phyloP scores from a whole-genome alignment of 2,797 vertebrate genomes.

The Sebastes matsubarae region DNA sequence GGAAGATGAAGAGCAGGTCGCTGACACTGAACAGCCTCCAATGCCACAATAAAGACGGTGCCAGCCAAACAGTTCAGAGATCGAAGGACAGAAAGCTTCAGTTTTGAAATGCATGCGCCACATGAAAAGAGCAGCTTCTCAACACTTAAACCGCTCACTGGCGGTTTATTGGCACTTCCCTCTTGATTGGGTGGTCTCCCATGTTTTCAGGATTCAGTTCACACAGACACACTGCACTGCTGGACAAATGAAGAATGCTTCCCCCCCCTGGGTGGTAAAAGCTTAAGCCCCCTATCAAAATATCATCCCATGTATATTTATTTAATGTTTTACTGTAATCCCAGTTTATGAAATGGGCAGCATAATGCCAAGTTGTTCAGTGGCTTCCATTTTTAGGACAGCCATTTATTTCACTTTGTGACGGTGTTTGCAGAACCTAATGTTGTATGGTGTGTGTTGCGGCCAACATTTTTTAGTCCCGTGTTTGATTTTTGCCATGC shows the following conservation, averaged over 20 bases:
- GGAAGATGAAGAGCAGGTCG: slow-evolving; percentile 35
- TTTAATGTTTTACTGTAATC: slow-evolving; percentile 27
- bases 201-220: slow-evolving; percentile 34
- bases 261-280: slow-evolving; percentile 4
- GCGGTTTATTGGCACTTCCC: slow-evolving; percentile 59
- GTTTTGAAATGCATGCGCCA: slow-evolving; percentile 46
- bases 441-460: not conserved
- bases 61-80: slow-evolving; percentile 39
- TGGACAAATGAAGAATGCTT: slow-evolving; percentile 21
- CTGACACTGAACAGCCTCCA: slow-evolving; percentile 29
- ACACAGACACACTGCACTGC: not conserved
- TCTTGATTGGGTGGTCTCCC: slow-evolving; percentile 64
- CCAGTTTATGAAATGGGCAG: slow-evolving; percentile 22
- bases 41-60: slow-evolving; percentile 57
- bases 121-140: slow-evolving; percentile 58
- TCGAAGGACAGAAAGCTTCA: slow-evolving; percentile 48
- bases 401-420: slow-evolving; percentile 6
- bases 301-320: slow-evolving; percentile 7
- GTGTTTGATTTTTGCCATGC: slow-evolving; percentile 10
- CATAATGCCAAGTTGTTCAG: slow-evolving; percentile 16
- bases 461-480: not conserved
- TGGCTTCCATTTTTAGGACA: slow-evolving; percentile 11
- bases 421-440: not conserved
- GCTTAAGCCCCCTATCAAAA: slow-evolving; percentile 10
- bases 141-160: slow-evolving; percentile 34